Base-by-base conservation (phyloP, 2,113 vertebrate genomes). In the Hepsetus odoe region DNA sequence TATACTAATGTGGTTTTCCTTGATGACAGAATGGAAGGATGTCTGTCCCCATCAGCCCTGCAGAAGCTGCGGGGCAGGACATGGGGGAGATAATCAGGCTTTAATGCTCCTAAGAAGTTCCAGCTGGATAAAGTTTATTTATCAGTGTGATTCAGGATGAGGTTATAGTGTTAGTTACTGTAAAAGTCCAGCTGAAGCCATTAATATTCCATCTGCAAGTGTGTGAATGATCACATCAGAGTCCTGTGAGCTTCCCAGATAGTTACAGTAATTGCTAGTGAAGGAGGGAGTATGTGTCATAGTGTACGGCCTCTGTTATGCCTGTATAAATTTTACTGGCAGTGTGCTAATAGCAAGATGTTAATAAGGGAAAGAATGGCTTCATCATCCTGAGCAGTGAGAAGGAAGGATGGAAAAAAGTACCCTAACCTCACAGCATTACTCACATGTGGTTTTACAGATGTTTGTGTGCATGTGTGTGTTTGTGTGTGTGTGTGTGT, bases 331-430 rank as follows among this genome's bases (percentile, higher is more conserved):
- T n/a, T n/a, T n/a, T n/a, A n/a, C n/a, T n/a, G n/a, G n/a, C n/a
- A n/a, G n/a, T 9, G n/a, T 61, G 28, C 38, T 28, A 7, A 51
- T 72, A 56, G 32, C 74, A 33, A 81, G 26, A 55, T 53, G 10
- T 74, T 70, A 62, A 24, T 65, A 55, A 44, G 2, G 80, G 53
- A 66, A 68, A 44, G 7, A 59, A 33, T 65, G 53, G 49, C 68
- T 28, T 81, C 80, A 79, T 62, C 58, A 68, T 32, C 42, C 38
- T 6, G 18, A 76, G 77, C 74, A 68, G 74, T 79, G 42, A 74
- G 44, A 79, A 81, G 74, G 42, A 61, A 64, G 38, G 62, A 58
- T 32, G 80, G 83, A 89, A n/a, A n/a, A n/a, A 81, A 85, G 8
- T 20, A 58, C 42, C 55, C 44, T 77, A 81, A 86, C 81, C 68